Evolutionary conservation across 2,888 invertebrate species (phyloP).

Genomic region (Drosophila siamana): DNA sequence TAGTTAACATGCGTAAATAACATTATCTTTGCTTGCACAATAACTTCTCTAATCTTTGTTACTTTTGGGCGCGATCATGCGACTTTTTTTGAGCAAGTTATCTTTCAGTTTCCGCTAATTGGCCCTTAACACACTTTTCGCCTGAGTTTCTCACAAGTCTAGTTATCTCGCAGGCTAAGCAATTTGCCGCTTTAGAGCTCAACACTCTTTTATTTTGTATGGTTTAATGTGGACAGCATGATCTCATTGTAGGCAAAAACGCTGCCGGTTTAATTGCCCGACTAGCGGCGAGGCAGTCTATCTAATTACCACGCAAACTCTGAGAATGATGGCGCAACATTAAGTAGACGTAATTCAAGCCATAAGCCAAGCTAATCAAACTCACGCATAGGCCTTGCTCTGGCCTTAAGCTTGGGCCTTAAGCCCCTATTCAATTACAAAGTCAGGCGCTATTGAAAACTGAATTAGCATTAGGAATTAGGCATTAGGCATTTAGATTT

Average conservation of each 20-base stretch:
- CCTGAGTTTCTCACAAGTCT: constrained; percentile 12
- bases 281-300: not conserved
- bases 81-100: not conserved
- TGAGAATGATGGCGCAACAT: constrained; percentile 2
- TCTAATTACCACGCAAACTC: constrained; percentile 26
- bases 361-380: constrained; percentile 34
- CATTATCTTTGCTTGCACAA: not conserved
- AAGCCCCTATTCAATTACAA: constrained; percentile 55
- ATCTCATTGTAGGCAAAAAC: constrained; percentile 19
- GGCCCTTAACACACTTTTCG: constrained; percentile 20
- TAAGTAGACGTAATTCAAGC: constrained; percentile 23
- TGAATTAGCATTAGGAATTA: constrained; percentile 60
- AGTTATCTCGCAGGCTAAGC: constrained; percentile 24
- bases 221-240: constrained; percentile 4
- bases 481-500: constrained; percentile 65
- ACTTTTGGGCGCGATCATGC: not conserved
- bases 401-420: not conserved
- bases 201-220: constrained; percentile 44
- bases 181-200: constrained; percentile 34
- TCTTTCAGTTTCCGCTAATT: constrained; percentile 1
- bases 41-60: not conserved
- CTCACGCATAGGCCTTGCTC: constrained; percentile 15
- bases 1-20: not conserved
- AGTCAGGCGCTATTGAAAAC: constrained; percentile 53
- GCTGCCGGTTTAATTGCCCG: constrained; percentile 17